Base-by-base conservation (phyloP, 2,113 vertebrate genomes). In the Miniopterus natalensis region DNA sequence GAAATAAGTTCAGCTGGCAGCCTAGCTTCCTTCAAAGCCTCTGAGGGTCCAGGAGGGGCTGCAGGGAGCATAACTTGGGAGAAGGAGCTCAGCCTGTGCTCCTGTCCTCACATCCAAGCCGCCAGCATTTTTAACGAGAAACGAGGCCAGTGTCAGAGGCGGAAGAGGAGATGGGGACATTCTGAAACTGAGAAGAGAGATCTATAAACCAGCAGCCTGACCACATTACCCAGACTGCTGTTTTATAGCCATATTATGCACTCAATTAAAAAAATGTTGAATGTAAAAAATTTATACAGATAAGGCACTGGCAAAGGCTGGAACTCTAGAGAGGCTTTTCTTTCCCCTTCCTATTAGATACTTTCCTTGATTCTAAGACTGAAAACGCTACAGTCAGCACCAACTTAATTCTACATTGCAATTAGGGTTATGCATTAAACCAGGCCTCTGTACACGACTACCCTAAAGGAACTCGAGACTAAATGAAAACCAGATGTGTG, bases 341-440 rank as follows among this genome's bases (percentile, higher is more conserved):
- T 78, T 97, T 97, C 97, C 96, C 97, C 96, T 83, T 98, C 97
- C 97, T 95, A 96, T 97, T 97, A 98, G 98, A 97, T 97, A 95
- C 85, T 98, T 98, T 96, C 96, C 97, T 97, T 97, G 96, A 98
- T 96, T 98, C 97, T 96, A 84, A 96, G 97, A 96, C 95, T 95
- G 96, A 98, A 98, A 98, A 97, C 85, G 97, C 98, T 98, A 92
- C 88, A 97, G 98, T 99, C 98, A 98, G 98, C 98, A 98, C 97
- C 95, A 97, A 97, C 97, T 98, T 98, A 98, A 98, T 97, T 98
- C 98, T 98, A 98, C 98, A 88, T 97, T 98, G 97, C 98, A 98
- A 98, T 99, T 98, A 98, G 98, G 98, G 98, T 98, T 98, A 98
- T 97, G 98, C 97, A 98, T 98, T 99, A 98, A 98, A 98, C 98